Evolutionary conservation across 1,140 invertebrate species (phyloP).

Genomic region (Drosophila auraria): DNA sequence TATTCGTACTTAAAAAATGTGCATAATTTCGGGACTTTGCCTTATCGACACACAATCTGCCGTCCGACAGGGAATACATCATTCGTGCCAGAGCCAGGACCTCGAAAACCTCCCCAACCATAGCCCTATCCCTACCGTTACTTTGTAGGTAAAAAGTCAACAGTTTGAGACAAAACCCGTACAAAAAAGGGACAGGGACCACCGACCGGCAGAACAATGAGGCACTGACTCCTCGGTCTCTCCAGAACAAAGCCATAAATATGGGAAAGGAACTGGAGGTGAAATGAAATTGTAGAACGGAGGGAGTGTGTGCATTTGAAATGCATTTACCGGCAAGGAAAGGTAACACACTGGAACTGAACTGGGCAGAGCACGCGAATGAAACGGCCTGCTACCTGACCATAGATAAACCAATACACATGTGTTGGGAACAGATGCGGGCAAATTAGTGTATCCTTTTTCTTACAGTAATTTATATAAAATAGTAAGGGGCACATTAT

Average conservation of each 20-base stretch:
- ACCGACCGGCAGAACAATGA: constrained; percentile 16
- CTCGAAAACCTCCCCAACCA: constrained; percentile 20
- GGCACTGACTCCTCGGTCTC: constrained; percentile 34
- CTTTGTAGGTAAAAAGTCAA: constrained; percentile 36
- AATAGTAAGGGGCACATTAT: too few relatives aligned
- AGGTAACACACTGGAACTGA: constrained; percentile 41
- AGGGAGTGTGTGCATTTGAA: constrained; percentile 52
- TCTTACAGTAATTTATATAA: too few relatives aligned
- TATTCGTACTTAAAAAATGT: constrained; percentile 6
- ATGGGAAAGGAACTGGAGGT: constrained; percentile 6
- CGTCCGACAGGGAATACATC: constrained; percentile 15
- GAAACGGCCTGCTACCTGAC: constrained; percentile 47
- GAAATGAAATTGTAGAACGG: constrained; percentile 38
- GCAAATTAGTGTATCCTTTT: constrained; percentile 1
- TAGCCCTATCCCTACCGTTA: neutral
- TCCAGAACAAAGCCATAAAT: constrained; percentile 13
- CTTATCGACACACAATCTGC: constrained; percentile 40
- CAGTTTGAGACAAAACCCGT: constrained; percentile 19
- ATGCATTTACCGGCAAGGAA: constrained; percentile 50
- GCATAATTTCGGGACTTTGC: constrained; percentile 19
- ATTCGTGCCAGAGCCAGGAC: constrained; percentile 26
- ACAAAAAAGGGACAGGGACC: constrained; percentile 13
- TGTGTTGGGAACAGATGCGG: constrained; percentile 31
- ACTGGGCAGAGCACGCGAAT: constrained; percentile 38
- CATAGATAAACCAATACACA: constrained; percentile 13